Evolutionary conservation across 2,113 vertebrate species (phyloP), one percentile per base, ranked within the genome.

Genomic region (Rhipidura dahli): DNA sequence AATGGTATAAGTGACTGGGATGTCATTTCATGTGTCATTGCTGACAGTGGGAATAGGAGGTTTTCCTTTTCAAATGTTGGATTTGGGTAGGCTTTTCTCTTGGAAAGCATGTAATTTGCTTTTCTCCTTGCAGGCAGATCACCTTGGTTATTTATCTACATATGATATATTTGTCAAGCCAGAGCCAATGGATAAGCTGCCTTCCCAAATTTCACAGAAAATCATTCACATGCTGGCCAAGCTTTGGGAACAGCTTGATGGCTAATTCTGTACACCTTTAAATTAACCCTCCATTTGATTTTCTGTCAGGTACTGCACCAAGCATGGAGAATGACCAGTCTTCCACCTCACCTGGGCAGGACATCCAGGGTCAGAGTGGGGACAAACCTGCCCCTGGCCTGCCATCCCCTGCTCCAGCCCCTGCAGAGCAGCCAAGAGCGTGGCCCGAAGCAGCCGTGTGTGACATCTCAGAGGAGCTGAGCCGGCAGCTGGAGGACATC

Each of bases 401-500:
- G 0, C 69, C 50, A 10, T 37, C 44, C 75, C 60, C 39, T 3
- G 17, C 71, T 70, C 7, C 87, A 51, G 69, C 44, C n/a, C 40
- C 64, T 6, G 17, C 1, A 2, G 94, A 89, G 37, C 82, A 90
- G 53, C 76, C 23, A 3, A 83, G 44, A 2, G 0, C 21, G 39
- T 56, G 10, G 37, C 61, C 92, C 0, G 81, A 97, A 66, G 70
- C 49, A 33, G 86, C 79, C 1, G 1, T 22, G 13, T 93, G 93
- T 0, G 98, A 98, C 79, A 96, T 98, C 87, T 98, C 98, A 1
- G 98, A 99, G 85, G 98, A 98, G 94, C 71, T 99, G 94, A 97
- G 88, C 71, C 95, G 87, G 37, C 98, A 98, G 84, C 97, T 99
- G 96, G 98, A 99, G 89, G 98, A 99, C 94, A 99, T 99, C 90